A percentile compares a stretch with the other conserved stretches of the same genome.
phyloP scores from a whole-genome alignment of 2,797 vertebrate genomes.

The Tokudaia muenninki region DNA sequence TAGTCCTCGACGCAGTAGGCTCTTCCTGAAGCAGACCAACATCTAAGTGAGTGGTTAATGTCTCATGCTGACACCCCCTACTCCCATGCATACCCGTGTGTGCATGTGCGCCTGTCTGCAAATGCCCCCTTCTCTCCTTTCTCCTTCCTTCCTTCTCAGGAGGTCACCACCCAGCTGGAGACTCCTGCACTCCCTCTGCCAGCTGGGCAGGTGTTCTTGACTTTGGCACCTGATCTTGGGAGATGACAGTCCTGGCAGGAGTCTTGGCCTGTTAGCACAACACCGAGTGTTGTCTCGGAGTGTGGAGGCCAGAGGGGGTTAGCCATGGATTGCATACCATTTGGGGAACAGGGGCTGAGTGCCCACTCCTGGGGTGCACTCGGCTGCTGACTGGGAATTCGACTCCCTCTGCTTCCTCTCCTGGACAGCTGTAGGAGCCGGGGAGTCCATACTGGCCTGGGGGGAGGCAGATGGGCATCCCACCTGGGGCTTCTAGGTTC shows the following conservation, averaged over 20 bases:
- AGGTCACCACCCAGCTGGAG: background rate
- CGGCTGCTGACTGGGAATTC: fast-evolving
- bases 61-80: background rate
- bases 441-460: background rate
- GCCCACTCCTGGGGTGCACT: background rate
- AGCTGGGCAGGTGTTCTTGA: background rate
- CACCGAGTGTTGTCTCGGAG: fast-evolving
- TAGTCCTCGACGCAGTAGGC: no score
- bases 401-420: no score
- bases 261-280: background rate
- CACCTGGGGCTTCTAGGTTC: background rate
- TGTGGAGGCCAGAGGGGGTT: background rate
- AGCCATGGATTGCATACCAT: background rate
- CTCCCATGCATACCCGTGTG: fast-evolving
- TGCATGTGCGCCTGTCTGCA: fast-evolving
- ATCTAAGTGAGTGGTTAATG: background rate
- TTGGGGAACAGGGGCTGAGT: background rate
- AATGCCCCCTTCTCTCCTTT: fast-evolving
- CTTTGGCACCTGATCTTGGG: background rate
- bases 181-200: background rate
- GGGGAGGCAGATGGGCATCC: background rate
- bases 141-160: background rate
- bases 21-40: background rate
- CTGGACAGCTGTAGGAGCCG: fast-evolving
- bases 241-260: fast-evolving